Evolutionary conservation across 2,888 invertebrate species (phyloP), one percentile per base, ranked within the genome.

Genomic region (Anagyrus pseudococci): DNA sequence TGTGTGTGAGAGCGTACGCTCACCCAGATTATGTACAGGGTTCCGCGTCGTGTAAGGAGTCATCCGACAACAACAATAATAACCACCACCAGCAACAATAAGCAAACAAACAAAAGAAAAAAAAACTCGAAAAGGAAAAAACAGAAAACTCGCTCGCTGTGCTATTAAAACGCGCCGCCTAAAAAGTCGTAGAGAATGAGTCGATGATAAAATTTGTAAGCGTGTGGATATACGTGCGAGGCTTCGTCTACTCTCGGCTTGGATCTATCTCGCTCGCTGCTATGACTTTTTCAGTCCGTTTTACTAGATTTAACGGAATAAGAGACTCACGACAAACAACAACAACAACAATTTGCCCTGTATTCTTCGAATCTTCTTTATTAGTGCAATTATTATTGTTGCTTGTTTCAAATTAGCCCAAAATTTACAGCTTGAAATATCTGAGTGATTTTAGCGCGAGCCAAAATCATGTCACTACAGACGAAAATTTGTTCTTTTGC

Each of bases 141-240:
- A 60, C n/a, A 20, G 41, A 47, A 62, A 65, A 72, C 68, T 72
- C 73, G 70, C 71, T 72, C 74, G 71, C 72, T 75, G 73, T 73
- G 74, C 73, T 74, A 72, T 72, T 74, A 69, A 7, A 29, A 2
- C 33, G 33, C 67, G 71, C 72, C 74, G 74, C 74, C 74, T 74
- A 74, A 67, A 75, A 37, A 70, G 13, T 61, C 46, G 71, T 73
- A 74, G 70, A 72, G 72, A 67, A 69, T 69, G 71, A 62, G 58
- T 66, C 57, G 20, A 43, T 43, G 7, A 47, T 53, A n/a, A n/a
- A n/a, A n/a, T 64, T 52, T 55, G 67, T 64, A 52, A 68, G 71
- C 67, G 67, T 71, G 71, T 60, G 62, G 62, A 48, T 66, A 54
- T 10, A 52, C 17, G 15, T 37, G 33, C 33, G 33, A 37, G 8